These are phyloP conservation scores for Epizoanthus illoricatus DNA, from an alignment of 92 coral and sea anemone species.

Conservation along the genomic window DNA sequence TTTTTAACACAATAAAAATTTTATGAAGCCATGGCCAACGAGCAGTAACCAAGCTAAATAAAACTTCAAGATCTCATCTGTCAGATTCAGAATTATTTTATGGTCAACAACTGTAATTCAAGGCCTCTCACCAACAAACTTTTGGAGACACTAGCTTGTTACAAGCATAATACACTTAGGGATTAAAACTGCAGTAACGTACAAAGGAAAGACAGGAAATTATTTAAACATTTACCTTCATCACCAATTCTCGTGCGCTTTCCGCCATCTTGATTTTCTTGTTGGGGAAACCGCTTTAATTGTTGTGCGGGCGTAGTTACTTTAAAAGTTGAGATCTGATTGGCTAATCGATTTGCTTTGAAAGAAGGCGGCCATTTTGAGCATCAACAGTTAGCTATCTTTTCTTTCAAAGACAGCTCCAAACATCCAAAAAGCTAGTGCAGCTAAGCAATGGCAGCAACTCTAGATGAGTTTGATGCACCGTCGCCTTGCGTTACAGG, in stretches of 20 bases:
- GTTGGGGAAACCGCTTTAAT: conserved; percentile 1
- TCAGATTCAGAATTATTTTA: not conserved
- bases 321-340: not conserved
- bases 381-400: too few relatives aligned
- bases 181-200: not conserved
- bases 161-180: not conserved
- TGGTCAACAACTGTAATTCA: not conserved
- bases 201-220: not conserved
- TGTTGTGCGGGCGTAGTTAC: conserved; percentile 8
- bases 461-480: conserved; percentile 53
- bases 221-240: conserved; percentile 5
- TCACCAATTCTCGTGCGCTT: conserved; percentile 34
- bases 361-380: conserved; percentile 35
- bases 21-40: not conserved
- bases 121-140: not conserved
- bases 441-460: conserved; percentile 38
- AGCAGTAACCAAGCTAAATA: too few relatives aligned
- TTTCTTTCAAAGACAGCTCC: too few relatives aligned
- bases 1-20: not conserved
- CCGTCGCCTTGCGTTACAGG: conserved; percentile 48
- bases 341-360: conserved; percentile 25
- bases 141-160: not conserved
- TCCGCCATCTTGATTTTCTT: conserved; percentile 33
- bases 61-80: not conserved
- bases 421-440: too few relatives aligned